phyloP scores from a whole-genome alignment of 2,797 vertebrate genomes.

The Acanthopagrus latus region DNA sequence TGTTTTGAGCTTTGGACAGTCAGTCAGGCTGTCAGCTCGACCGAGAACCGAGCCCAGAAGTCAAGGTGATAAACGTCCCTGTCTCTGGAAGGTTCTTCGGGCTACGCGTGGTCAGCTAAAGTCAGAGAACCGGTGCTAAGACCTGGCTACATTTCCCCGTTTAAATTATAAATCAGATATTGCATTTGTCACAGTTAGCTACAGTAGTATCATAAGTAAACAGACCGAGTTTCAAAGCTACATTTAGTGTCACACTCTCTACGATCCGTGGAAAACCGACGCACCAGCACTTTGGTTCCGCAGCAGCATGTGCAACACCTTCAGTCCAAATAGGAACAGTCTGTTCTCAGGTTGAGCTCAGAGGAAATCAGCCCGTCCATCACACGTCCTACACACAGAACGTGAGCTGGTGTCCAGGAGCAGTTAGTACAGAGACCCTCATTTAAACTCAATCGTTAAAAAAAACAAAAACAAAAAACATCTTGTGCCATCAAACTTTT shows the following conservation, averaged over 20 bases:
- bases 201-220: background rate
- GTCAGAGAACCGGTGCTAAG: background rate
- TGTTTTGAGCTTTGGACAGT: slow-evolving; percentile 25
- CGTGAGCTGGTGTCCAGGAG: too few species aligned
- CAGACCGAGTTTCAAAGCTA: slow-evolving; percentile 23
- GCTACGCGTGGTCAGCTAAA: too few species aligned
- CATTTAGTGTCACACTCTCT: slow-evolving; percentile 27
- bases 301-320: background rate
- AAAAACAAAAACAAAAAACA: too few species aligned
- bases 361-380: too few species aligned
- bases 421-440: too few species aligned
- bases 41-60: slow-evolving; percentile 24
- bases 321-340: too few species aligned
- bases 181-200: background rate
- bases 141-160: rapidly evolving
- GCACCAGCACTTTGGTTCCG: slow-evolving; percentile 41
- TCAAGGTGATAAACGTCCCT: slow-evolving; percentile 40
- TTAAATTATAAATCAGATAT: rapidly evolving
- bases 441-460: too few species aligned
- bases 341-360: too few species aligned
- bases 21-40: background rate
- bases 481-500: too few species aligned
- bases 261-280: slow-evolving; percentile 22
- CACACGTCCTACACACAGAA: too few species aligned
- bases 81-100: background rate